phyloP scores from a whole-genome alignment of 2,797 vertebrate species.

The Rhinella marina region DNA sequence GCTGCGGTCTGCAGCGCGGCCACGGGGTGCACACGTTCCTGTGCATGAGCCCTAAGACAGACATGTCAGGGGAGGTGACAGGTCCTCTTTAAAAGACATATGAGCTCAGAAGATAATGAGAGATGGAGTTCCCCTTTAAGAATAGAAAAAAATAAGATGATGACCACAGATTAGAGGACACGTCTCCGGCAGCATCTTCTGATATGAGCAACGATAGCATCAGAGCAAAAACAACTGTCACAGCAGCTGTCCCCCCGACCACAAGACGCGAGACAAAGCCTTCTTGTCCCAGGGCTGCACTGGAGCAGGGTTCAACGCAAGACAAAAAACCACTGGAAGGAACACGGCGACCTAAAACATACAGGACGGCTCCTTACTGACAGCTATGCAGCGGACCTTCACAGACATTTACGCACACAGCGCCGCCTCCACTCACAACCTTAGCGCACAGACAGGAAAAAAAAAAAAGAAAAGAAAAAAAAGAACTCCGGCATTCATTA shows the following conservation, averaged over 20 bases:
- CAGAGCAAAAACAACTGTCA: conserved; percentile 6
- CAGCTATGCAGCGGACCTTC: neutral
- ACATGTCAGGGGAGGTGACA: no score
- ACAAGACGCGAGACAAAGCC: conserved; percentile 3
- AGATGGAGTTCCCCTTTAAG: neutral
- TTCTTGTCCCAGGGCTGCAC: neutral
- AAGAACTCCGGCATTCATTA: conserved; percentile 48
- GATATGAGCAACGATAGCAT: conserved; percentile 30
- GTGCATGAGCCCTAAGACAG: no score
- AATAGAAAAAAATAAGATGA: neutral
- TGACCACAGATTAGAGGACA: neutral
- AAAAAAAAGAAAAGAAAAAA: neutral
- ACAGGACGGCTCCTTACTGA: neutral
- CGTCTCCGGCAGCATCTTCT: neutral
- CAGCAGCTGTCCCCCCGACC: conserved; percentile 8
- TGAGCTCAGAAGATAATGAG: neutral
- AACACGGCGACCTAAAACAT: neutral
- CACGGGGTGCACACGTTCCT: no score
- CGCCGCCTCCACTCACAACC: conserved; percentile 11
- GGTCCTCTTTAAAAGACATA: no score
- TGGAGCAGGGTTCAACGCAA: conserved; percentile 24
- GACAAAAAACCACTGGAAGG: neutral
- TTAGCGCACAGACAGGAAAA: neutral
- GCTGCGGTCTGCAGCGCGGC: no score
- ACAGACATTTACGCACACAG: neutral